Evolutionary conservation across 53 echinoderm and acorn worm species (phyloP).

Genomic region (Echinarachnius parma): DNA sequence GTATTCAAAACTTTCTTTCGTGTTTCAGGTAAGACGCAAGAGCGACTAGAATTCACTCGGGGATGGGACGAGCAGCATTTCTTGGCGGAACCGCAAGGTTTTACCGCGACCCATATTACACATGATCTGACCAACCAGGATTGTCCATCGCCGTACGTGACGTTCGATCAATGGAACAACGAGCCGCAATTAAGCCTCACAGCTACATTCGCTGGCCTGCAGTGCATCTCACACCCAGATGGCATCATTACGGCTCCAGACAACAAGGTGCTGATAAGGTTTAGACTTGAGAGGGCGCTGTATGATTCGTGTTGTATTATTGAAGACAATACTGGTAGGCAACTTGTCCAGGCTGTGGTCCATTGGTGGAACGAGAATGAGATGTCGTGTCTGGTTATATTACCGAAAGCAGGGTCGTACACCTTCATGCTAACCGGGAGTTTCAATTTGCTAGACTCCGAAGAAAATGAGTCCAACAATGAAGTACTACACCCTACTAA

Average conservation of each 20-base stretch:
- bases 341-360: background rate
- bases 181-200: background rate
- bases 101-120: conserved; percentile 27
- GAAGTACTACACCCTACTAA: too few relatives aligned
- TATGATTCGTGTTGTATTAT: conserved; percentile 5
- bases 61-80: conserved; percentile 49
- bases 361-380: conserved; percentile 33
- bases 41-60: too few relatives aligned
- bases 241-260: conserved; percentile 12
- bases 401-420: conserved; percentile 24
- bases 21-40: too few relatives aligned
- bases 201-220: background rate
- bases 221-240: background rate
- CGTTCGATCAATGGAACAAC: conserved; percentile 35
- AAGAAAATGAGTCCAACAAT: background rate
- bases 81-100: conserved; percentile 35
- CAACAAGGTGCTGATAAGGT: conserved; percentile 4
- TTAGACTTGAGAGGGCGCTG: conserved; percentile 24
- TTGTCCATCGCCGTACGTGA: background rate
- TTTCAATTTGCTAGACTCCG: background rate
- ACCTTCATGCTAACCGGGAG: conserved; percentile 1
- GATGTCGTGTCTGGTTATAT: conserved; percentile 5
- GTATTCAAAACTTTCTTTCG: too few relatives aligned
- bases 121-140: background rate
- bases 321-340: background rate